Base-by-base conservation (phyloP, 2,888 invertebrate species). In the Thumatha senex region DNA sequence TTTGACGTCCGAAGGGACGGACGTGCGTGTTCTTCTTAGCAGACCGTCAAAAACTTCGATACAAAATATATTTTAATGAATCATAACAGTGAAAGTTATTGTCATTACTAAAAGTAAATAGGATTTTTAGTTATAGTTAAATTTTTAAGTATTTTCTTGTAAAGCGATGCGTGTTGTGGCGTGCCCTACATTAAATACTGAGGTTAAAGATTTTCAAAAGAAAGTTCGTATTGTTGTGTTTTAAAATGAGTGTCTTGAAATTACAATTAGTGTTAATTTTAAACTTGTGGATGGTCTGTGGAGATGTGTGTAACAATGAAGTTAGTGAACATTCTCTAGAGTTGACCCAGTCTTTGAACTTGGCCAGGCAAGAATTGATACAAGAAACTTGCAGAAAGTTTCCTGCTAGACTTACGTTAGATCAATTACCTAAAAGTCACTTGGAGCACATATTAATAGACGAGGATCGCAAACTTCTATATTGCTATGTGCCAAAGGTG, bases 401-500 rank as follows among this genome's bases (percentile, higher is more conserved):
- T 58, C 89, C 90, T 5, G 85, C 89, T 34, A 83, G 74, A 50
- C 78, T 79, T 34, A 74, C 74, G 7, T 51, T 93, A n/a, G 85
- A 92, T 55, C 84, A 93, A 55, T 72, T 93, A 40, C 85, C 87
- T 30, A 87, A 92, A 11, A 91, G 89, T 50, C 93, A 94, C 65
- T 92, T 97, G 72, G 94, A 95, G 72, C 97, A 98, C 75, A 93
- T 98, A 80, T 89, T 97, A 57, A 95, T 98, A 14, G 97, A 98
- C 79, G 96, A 96, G 69, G 93, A 94, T 53, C 96, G 97, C 74
- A 95, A 96, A 79, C 91, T 98, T 12, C 89, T 98, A 11, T 98
- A 98, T 77, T 98, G 98, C 79, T 98, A 98, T 83, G 97, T 98
- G 59, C 98, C 98, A 53, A 98, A 98, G 94, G 96, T 96, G 92